Evolutionary conservation across 2,113 vertebrate genomes (phyloP).

Genomic region (Sylvietta virens): DNA sequence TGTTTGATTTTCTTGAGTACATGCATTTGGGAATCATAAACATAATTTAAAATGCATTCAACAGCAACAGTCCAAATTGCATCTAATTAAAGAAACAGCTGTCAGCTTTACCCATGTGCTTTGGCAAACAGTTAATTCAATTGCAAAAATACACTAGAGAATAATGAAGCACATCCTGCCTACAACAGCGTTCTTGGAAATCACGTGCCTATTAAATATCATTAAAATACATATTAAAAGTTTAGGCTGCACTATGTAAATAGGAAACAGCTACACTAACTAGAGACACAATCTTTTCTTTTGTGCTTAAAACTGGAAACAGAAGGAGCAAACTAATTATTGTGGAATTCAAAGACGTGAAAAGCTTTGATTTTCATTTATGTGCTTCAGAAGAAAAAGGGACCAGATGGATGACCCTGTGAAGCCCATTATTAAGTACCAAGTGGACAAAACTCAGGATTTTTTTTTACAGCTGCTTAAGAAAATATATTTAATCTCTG

Average conservation of each 20-base stretch:
- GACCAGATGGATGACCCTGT: not conserved
- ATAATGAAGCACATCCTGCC: conserved; percentile 33
- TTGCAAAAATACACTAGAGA: conserved; percentile 47
- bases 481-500: not conserved
- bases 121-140: conserved; percentile 50
- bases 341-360: conserved; percentile 34
- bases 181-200: conserved; percentile 4
- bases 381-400: not conserved
- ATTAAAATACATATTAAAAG: conserved; percentile 52
- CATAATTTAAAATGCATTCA: conserved; percentile 66
- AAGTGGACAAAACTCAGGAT: not conserved
- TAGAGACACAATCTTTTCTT: not conserved
- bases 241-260: conserved; percentile 43
- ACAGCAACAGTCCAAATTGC: conserved; percentile 49
- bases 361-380: conserved; percentile 45
- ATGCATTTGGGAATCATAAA: conserved; percentile 61
- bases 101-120: conserved; percentile 41
- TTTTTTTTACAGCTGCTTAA: not conserved
- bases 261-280: conserved; percentile 23
- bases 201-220: not conserved
- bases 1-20: conserved; percentile 56
- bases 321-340: conserved; percentile 5
- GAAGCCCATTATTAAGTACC: not conserved
- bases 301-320: not conserved
- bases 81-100: conserved; percentile 47